phyloP scores from a whole-genome alignment of 2,888 invertebrate species.

The Chrysolina haemoptera region DNA sequence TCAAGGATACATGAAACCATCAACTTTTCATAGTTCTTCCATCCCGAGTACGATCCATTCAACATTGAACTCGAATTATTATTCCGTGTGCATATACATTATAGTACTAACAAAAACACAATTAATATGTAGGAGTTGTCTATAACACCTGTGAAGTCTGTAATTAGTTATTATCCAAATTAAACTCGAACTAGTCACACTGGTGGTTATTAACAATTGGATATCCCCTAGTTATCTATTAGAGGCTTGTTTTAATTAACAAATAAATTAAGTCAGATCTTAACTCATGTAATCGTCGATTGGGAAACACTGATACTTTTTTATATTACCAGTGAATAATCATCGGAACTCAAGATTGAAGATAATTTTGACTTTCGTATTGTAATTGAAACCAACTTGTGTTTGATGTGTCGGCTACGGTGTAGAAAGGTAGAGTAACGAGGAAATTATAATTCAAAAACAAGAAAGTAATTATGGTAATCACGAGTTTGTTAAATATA shows the following conservation, averaged over 20 bases:
- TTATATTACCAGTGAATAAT: slow-evolving; percentile 42
- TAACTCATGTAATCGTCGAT: slow-evolving; percentile 41
- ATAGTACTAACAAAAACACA: slow-evolving; percentile 26
- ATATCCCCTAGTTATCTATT: slow-evolving; percentile 45
- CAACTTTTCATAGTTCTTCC: too few species aligned
- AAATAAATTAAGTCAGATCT: slow-evolving; percentile 42
- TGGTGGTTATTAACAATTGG: slow-evolving; percentile 42
- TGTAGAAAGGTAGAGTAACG: slow-evolving; percentile 37
- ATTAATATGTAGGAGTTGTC: slow-evolving; percentile 16
- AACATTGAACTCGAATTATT: slow-evolving; percentile 7
- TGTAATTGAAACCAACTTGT: slow-evolving; percentile 38
- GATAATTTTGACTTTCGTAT: slow-evolving; percentile 35
- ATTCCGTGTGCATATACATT: slow-evolving; percentile 4
- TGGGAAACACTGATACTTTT: slow-evolving; percentile 37
- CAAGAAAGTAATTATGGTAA: slow-evolving; percentile 38
- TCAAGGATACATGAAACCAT: too few species aligned
- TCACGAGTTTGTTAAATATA: slow-evolving; percentile 39
- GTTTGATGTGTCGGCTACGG: slow-evolving; percentile 34
- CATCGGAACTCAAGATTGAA: slow-evolving; percentile 31
- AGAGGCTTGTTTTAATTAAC: slow-evolving; percentile 47
- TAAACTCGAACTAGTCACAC: slow-evolving; percentile 41
- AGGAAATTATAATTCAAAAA: slow-evolving; percentile 40
- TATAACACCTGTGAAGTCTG: slow-evolving; percentile 42
- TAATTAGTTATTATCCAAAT: slow-evolving; percentile 47
- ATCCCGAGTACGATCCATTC: not conserved